phyloP scores from a whole-genome alignment of 1,140 invertebrate species.

The Antheraea pernyi region DNA sequence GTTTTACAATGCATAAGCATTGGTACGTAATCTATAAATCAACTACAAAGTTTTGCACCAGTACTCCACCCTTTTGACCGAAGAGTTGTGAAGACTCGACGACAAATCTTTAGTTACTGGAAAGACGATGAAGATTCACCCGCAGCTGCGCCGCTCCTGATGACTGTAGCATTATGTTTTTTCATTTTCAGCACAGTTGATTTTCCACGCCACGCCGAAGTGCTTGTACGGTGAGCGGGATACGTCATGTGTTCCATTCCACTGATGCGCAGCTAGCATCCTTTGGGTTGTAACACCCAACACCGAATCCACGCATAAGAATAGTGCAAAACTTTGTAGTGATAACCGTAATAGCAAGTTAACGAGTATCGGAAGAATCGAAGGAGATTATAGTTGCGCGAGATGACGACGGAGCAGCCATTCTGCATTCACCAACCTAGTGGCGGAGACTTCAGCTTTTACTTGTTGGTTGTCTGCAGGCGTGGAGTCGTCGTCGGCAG shows the following conservation, averaged over 20 bases:
- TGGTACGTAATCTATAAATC: constrained; percentile 29
- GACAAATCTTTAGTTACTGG: background rate
- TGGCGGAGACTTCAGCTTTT: constrained; percentile 62
- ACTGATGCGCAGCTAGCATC: background rate
- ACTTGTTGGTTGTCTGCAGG: constrained; percentile 55
- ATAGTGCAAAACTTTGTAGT: constrained; percentile 78
- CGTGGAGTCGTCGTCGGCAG: constrained; percentile 35
- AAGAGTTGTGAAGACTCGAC: background rate
- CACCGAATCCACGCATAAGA: constrained; percentile 3
- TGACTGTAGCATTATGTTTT: background rate
- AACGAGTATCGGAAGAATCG: constrained; percentile 47
- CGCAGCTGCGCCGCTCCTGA: background rate
- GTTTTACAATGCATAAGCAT: constrained; percentile 2
- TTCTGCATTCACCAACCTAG: constrained; percentile 72
- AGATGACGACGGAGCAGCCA: constrained; percentile 56
- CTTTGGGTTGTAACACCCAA: background rate
- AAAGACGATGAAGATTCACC: background rate
- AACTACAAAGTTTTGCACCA: constrained; percentile 80
- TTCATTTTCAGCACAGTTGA: background rate
- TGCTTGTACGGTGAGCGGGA: background rate
- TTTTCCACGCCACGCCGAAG: background rate
- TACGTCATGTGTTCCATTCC: background rate
- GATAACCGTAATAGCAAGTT: constrained; percentile 47
- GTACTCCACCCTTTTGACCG: constrained; percentile 32
- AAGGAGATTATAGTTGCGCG: constrained; percentile 59